Evolutionary conservation across 2,113 vertebrate species (phyloP).

Genomic region (Nycticryphes semicollaris): DNA sequence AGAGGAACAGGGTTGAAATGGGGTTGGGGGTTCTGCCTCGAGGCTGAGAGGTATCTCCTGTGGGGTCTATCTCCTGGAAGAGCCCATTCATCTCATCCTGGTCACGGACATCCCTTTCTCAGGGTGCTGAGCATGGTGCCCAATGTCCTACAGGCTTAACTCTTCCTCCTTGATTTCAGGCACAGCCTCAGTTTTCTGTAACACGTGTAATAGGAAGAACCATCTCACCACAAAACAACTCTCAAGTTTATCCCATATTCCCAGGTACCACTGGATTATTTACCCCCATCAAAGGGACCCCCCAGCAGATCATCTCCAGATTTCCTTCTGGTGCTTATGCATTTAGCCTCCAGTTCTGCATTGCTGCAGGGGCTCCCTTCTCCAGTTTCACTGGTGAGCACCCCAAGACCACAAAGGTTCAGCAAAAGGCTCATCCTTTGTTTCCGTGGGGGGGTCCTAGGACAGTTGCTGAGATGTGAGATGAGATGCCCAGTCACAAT

Average conservation of each 20-base stretch:
- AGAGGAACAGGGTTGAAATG: accelerated
- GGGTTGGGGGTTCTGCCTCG: too few species aligned
- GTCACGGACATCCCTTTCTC: too few species aligned
- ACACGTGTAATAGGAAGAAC: neutral
- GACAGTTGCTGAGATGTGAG: neutral
- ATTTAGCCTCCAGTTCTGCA: too few species aligned
- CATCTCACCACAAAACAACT: neutral
- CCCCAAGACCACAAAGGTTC: too few species aligned
- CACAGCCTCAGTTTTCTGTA: neutral
- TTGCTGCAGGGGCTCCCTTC: neutral
- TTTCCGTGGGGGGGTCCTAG: neutral
- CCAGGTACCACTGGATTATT: neutral
- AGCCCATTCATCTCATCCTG: neutral
- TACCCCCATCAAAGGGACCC: too few species aligned
- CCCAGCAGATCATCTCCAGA: neutral
- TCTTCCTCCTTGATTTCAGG: neutral
- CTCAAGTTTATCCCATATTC: neutral
- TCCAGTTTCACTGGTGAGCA: neutral
- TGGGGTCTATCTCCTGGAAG: neutral
- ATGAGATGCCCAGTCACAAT: too few species aligned
- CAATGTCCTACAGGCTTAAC: neutral
- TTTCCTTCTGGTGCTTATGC: neutral
- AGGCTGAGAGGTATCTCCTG: neutral
- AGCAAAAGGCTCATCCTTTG: neutral
- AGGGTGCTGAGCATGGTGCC: neutral